These are phyloP conservation scores for Bolborhynchus lineola DNA, from an alignment of 2,113 vertebrate species.

Conservation along the genomic window DNA sequence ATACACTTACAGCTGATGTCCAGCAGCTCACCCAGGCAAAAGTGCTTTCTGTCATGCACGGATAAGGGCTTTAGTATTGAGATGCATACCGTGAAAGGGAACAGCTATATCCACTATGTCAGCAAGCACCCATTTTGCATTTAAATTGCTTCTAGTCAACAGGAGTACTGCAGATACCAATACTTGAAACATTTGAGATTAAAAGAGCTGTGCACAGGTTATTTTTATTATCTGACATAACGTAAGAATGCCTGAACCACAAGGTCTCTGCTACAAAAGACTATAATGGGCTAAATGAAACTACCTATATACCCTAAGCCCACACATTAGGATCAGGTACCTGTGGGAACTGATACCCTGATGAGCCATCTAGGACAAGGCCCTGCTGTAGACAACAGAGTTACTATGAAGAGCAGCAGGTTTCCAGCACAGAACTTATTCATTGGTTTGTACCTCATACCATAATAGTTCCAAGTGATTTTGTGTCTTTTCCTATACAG, in stretches of 20 bases:
- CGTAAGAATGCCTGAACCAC: neutral
- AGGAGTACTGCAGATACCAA: neutral
- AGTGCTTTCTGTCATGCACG: neutral
- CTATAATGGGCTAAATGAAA: neutral
- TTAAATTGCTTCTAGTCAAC: neutral
- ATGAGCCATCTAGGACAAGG: neutral
- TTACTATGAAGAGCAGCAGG: neutral
- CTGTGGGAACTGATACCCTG: neutral
- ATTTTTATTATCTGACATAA: neutral
- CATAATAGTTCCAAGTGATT: neutral
- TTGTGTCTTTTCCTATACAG: neutral
- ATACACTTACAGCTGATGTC: neutral
- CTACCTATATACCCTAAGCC: neutral
- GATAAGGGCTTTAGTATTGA: neutral
- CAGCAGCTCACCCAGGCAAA: neutral
- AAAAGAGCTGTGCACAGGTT: neutral
- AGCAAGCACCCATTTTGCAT: neutral
- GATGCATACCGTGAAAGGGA: neutral
- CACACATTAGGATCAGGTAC: neutral
- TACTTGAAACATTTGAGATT: neutral
- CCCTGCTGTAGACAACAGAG: neutral
- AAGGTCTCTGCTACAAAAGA: neutral
- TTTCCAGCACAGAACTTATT: neutral
- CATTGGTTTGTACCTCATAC: neutral
- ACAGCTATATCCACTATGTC: neutral